phyloP scores from a whole-genome alignment of 2,113 vertebrate species.

The Fulmarus glacialis region DNA sequence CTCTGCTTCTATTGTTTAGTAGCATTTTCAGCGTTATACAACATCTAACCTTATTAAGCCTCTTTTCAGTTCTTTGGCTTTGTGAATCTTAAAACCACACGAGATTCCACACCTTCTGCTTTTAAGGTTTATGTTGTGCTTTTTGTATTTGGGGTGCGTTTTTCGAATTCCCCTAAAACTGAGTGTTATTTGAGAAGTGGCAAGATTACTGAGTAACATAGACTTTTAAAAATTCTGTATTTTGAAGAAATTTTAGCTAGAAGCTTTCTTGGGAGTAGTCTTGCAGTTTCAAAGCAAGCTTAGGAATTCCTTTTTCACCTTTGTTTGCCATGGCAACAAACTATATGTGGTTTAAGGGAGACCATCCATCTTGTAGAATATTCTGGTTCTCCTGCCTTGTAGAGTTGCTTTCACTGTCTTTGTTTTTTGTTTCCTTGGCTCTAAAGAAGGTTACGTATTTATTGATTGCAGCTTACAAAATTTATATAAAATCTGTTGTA shows the following conservation, averaged over 20 bases:
- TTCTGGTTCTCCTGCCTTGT: not conserved
- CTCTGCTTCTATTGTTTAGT: not conserved
- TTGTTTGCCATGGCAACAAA: not conserved
- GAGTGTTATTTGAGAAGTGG: not conserved
- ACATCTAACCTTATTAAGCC: not conserved
- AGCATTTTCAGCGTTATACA: not conserved
- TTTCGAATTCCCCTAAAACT: not conserved
- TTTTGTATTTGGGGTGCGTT: not conserved
- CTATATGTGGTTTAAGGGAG: not conserved
- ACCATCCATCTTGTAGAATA: not conserved
- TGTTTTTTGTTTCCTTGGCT: not conserved
- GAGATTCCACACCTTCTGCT: not conserved
- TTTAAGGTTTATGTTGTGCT: not conserved
- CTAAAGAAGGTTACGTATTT: not conserved
- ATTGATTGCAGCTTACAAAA: not conserved
- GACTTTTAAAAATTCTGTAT: not conserved
- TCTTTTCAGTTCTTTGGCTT: not conserved
- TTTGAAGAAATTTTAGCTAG: not conserved
- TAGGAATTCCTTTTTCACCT: not conserved
- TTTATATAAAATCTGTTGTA: not conserved
- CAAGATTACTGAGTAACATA: not conserved
- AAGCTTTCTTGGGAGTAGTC: not conserved
- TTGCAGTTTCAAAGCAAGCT: not conserved
- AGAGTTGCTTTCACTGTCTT: not conserved
- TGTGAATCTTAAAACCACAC: not conserved